A percentile compares a stretch with the other conserved stretches of the same genome.
phyloP scores from a whole-genome alignment of 2,797 vertebrate genomes.

The Sebastes jordani region DNA sequence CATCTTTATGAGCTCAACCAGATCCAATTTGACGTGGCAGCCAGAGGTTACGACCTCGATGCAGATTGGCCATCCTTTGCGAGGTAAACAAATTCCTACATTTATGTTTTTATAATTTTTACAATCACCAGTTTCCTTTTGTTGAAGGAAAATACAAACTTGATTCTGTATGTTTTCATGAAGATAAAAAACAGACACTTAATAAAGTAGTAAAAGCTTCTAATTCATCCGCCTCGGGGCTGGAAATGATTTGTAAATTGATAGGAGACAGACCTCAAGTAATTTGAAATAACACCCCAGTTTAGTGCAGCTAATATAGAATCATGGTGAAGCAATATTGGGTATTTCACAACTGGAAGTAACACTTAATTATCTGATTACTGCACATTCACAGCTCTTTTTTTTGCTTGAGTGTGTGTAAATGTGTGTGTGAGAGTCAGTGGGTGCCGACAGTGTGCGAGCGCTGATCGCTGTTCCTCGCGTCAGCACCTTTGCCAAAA shows the following conservation, averaged over 20 bases:
- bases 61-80: slow-evolving; percentile 95
- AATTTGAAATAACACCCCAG: background rate
- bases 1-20: slow-evolving; percentile 96
- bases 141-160: background rate
- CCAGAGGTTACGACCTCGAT: slow-evolving; percentile 94
- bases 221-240: background rate
- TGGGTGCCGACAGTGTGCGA: slow-evolving; percentile 22
- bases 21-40: slow-evolving; percentile 93
- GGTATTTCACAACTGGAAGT: slow-evolving; percentile 51
- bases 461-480: slow-evolving; percentile 9
- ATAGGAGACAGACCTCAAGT: background rate
- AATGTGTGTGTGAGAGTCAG: background rate
- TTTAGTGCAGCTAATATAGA: slow-evolving; percentile 18
- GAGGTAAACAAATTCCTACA: slow-evolving; percentile 79
- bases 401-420: background rate
- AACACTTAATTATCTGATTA: slow-evolving; percentile 60
- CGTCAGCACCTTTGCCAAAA: slow-evolving; percentile 50
- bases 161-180: background rate
- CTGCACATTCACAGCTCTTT: slow-evolving; percentile 40
- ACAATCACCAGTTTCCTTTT: background rate
- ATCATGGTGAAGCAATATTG: slow-evolving; percentile 4
- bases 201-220: background rate
- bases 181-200: background rate
- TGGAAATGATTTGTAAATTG: slow-evolving; percentile 6
- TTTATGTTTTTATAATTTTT: background rate